phyloP scores from a whole-genome alignment of 2,888 invertebrate species.

The Drosophila helvetica region DNA sequence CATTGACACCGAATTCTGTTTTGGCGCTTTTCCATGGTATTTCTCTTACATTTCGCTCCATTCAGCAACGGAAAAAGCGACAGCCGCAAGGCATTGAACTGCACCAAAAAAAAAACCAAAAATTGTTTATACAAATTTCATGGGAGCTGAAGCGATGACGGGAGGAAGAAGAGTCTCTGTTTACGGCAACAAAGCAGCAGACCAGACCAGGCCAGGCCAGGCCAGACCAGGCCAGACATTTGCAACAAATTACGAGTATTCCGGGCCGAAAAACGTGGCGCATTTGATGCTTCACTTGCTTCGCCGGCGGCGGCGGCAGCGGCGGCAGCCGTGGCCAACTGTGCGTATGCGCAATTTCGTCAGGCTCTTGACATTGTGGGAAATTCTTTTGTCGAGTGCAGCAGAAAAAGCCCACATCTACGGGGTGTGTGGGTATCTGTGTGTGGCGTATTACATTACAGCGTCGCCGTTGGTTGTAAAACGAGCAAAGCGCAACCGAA shows the following conservation, averaged over 20 bases:
- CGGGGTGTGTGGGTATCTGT: constrained; percentile 4
- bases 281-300: constrained; percentile 36
- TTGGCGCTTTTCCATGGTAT: constrained; percentile 1
- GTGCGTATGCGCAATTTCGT: constrained; percentile 71
- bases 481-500: constrained; percentile 43
- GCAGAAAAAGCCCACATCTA: constrained; percentile 53
- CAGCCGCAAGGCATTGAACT: constrained; percentile 60
- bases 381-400: constrained; percentile 73
- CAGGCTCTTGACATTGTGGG: constrained; percentile 72
- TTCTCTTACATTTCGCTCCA: constrained; percentile 6
- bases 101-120: constrained; percentile 7
- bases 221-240: neutral
- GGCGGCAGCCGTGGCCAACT: constrained; percentile 25
- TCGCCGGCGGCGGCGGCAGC: constrained; percentile 17
- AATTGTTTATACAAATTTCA: constrained; percentile 23
- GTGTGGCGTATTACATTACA: constrained; percentile 64
- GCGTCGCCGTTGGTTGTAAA: constrained; percentile 49
- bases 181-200: neutral
- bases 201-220: too few species aligned
- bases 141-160: neutral
- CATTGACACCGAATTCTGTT: constrained; percentile 8
- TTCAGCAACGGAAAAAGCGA: neutral
- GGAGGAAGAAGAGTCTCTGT: neutral
- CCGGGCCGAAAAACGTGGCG: constrained; percentile 24
- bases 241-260: constrained; percentile 26